Evolutionary conservation across 2,797 vertebrate genomes (phyloP).

Genomic region (Adelosebastes latens): DNA sequence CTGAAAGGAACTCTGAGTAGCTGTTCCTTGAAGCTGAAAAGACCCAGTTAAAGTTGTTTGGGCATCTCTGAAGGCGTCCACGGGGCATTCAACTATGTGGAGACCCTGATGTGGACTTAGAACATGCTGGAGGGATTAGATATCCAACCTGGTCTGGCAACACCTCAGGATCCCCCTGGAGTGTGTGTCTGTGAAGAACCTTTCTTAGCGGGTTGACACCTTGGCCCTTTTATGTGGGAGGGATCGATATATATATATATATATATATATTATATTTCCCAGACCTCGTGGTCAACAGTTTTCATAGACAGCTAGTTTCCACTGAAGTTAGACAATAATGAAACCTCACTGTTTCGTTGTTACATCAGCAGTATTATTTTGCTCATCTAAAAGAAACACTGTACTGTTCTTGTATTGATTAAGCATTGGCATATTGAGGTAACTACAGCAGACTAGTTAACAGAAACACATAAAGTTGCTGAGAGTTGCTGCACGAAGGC

Average conservation of each 20-base stretch:
- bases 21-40: neutral
- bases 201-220: neutral
- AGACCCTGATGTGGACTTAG: neutral
- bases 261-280: neutral
- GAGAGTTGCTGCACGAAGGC: constrained; percentile 8
- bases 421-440: neutral
- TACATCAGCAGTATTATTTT: neutral
- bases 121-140: neutral
- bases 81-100: neutral
- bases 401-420: neutral
- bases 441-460: neutral
- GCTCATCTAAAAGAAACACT: neutral
- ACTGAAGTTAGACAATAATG: neutral
- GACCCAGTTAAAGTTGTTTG: neutral
- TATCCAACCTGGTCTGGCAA: neutral
- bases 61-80: neutral
- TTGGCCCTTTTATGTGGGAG: neutral
- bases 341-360: neutral
- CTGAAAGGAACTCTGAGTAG: neutral
- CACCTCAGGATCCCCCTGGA: neutral
- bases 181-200: neutral
- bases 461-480: neutral
- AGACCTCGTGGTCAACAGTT: neutral
- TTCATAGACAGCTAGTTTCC: neutral
- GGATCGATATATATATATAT: neutral